These are phyloP conservation scores for Fregetta grallaria DNA, from an alignment of 2,113 vertebrate species.

Conservation along the genomic window DNA sequence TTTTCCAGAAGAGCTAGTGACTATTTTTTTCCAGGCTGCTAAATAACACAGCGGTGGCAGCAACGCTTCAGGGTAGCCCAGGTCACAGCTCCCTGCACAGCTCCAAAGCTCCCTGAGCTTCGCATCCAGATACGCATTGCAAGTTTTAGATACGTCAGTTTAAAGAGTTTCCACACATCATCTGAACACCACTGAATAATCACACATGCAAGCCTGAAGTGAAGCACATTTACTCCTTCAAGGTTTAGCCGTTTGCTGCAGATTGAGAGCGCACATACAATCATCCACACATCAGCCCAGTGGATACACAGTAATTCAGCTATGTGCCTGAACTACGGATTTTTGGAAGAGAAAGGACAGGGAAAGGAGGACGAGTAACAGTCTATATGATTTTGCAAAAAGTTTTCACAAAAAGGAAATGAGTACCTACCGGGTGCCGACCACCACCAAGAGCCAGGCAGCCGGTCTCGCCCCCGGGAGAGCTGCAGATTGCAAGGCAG, in stretches of 20 bases:
- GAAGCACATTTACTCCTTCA: background rate
- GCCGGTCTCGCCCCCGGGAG: rapidly evolving
- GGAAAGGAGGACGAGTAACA: background rate
- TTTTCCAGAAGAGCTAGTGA: too few relatives aligned
- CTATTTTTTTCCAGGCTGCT: background rate
- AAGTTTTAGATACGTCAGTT: background rate
- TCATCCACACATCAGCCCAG: background rate
- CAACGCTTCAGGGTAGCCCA: background rate
- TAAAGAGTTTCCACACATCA: background rate
- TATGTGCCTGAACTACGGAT: background rate
- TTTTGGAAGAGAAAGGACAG: background rate
- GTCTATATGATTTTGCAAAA: background rate
- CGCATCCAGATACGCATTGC: background rate
- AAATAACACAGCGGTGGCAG: background rate
- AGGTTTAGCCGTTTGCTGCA: background rate
- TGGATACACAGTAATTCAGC: background rate
- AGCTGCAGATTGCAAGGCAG: background rate
- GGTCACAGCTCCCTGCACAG: background rate
- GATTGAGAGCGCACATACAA: background rate
- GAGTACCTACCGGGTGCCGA: background rate
- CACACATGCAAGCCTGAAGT: background rate
- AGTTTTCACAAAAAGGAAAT: background rate
- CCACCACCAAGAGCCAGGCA: background rate
- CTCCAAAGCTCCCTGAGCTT: background rate
- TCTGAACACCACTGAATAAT: background rate